A percentile compares a stretch with the other conserved stretches of the same genome.
Conservation (phyloP, 2,797 vertebrate genomes). For the Falco rusticolus region DNA sequence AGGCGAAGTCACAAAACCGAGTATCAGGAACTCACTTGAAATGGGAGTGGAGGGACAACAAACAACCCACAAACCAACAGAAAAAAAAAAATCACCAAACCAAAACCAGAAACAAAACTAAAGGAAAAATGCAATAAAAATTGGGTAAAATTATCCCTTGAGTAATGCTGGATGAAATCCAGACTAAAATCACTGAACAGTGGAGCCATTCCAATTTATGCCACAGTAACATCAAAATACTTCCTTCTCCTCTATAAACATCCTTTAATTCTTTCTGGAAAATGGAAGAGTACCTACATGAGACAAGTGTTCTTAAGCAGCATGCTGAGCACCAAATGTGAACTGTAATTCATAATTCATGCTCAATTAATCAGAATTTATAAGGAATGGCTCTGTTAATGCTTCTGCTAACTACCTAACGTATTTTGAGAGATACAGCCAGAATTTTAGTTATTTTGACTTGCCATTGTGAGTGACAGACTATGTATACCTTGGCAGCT, state of each 20-base stretch:
- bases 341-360: background rate
- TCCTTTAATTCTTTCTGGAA: constrained; percentile 10
- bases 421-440: background rate
- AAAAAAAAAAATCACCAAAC: background rate
- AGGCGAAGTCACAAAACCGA: background rate
- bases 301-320: constrained; percentile 23
- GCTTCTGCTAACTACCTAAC: background rate
- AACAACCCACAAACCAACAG: background rate
- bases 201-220: constrained; percentile 13
- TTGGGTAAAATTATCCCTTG: background rate
- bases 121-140: constrained; percentile 9
- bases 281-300: constrained; percentile 5
- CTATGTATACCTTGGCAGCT: background rate
- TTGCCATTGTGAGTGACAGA: constrained; percentile 4
- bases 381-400: constrained; percentile 11
- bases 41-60: background rate
- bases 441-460: background rate
- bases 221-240: constrained; percentile 25
- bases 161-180: constrained; percentile 26
- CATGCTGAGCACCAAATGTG: background rate
- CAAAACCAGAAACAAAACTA: background rate
- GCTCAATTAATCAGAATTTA: constrained; percentile 34
- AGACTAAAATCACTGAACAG: background rate
- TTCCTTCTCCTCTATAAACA: constrained; percentile 24
- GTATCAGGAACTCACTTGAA: background rate